Base-by-base conservation (phyloP, 2,888 invertebrate genomes). In the Pyrrhosoma nymphula region DNA sequence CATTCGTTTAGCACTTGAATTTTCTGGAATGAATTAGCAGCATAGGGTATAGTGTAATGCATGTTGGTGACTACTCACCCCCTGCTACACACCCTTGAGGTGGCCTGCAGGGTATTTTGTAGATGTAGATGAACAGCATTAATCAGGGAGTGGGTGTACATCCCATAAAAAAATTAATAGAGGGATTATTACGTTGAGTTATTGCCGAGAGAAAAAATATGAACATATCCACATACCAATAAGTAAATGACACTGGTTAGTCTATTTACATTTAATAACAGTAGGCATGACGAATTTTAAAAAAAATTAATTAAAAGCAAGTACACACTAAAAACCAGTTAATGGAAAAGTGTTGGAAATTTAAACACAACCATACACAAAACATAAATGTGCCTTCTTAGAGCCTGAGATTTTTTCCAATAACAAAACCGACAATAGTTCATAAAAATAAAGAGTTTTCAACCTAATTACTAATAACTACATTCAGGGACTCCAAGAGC, bases 401-500 rank as follows among this genome's bases (percentile, higher is more conserved):
- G 12, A 60, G 16, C 60, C 3, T 1, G 12, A 14, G 23, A 2
- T 69, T 69, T 69, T 69, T 23, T 26, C 69, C 23, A 2, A 14
- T 14, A 82, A 82, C 30, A 82, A 82, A 82, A 82, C 16, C 82
- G 35, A 82, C 14, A 35, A 30, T 23, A 30, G 4, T 10, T 82
- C 16, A 14, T 82, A 35, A 82, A 18, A 82, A n/a, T 82, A 18
- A 69, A 82, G 75, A 75, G 82, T 35, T 82, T n/a, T 35, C 35
- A 82, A 35, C 82, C 82, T 82, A 35, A 82, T 30, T 35, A 82
- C 35, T 16, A 18, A 35, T n/a, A 35, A 82, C 35, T 35, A 82
- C 18, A 14, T 30, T 93, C 55, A 69, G 93, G 93, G 93, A 93
- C 93, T 93, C 93, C 69, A 93, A 93, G 93, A 93, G 93, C 93